Evolutionary conservation across 2,113 vertebrate species (phyloP), one percentile per base, ranked within the genome.

Genomic region (Chamaea fasciata): DNA sequence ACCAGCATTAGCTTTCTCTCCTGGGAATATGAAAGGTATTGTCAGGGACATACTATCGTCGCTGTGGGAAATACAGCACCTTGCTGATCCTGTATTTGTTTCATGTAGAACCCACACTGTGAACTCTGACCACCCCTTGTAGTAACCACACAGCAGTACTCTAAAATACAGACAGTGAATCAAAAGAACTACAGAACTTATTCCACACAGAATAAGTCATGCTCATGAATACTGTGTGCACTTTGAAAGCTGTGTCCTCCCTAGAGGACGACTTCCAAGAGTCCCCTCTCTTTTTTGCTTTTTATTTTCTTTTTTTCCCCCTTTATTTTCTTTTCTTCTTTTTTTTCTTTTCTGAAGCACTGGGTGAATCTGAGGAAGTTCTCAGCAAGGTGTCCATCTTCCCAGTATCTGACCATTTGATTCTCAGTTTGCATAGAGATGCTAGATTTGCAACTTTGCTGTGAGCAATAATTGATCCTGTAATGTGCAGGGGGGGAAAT

Each of bases 21-120:
- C 19, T 55, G 57, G 63, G 41, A 74, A 60, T 41, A 68, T 7
- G 23, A 70, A 83, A 8, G 7, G 21, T 60, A 79, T 68, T 70
- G 42, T 68, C 37, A 81, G 70, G n/a, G 31, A 77, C 33, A 46
- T 10, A 3, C 10, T 67, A 18, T 28, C 53, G 28, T 11, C 92
- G 82, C 65, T 88, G 28, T 74, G 80, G 50, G 87, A 94, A 91
- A 94, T 42, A 57, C 16, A 82, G 4, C 49, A 81, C 89, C 44
- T 85, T 50, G 62, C 16, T 87, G 62, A 91, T 77, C 37, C 60
- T 73, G 56, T 55, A 41, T 74, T 74, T 82, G 55, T 78, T 94
- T 84, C 23, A 5, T 63, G 44, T 41, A 55, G 70, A 60, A 47
- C 55, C 28, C 41, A 37, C 31, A 12, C 15, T 10, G 17, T 10